Base-by-base conservation (phyloP, 1,140 invertebrate species). In the Drosophila setifemur region DNA sequence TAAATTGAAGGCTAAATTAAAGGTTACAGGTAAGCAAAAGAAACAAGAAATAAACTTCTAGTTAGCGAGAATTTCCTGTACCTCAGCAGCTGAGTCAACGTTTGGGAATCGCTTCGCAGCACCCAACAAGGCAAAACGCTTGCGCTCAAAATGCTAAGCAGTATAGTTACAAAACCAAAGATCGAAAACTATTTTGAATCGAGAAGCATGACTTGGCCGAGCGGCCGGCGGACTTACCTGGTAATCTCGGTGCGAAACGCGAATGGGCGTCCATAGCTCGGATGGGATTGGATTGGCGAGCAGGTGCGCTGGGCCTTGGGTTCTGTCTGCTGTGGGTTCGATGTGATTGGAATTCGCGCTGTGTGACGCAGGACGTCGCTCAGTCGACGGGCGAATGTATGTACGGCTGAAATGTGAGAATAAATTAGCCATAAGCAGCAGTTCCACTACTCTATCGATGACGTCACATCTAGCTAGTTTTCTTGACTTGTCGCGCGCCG, bases 211-310 rank as follows among this genome's bases (percentile, higher is more conserved):
- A 45, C 16, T 54, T 35, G 31, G 40, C 42, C 42, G 21, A 40
- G 23, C 21, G 40, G 29, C 25, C 43, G 52, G 45, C 45, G 53
- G 39, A 66, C 79, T 86, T 75, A 85, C 79, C 79, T 75, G 79
- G 79, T 26, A 85, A 72, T 75, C 79, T 69, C 39, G 74, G 14
- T 68, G 74, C 52, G 48, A 86, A 85, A 68, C 74, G 81, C 69
- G 81, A 85, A 86, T 86, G 73, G 52, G 47, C 28, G 53, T 85
- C 79, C 79, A 85, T 85, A 47, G 81, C 33, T 37, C 35, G 44
- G 21, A 16, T 49, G 25, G 2, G 14, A 31, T 26, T 19, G 50
- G n/a, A n/a, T n/a, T n/a, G n/a, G n/a, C n/a, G n/a, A n/a, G n/a
- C n/a, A n/a, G n/a, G n/a, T n/a, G n/a, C n/a, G n/a, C n/a, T n/a